Base-by-base conservation (phyloP, 1,140 invertebrate species). In the Adelges cooleyi region DNA sequence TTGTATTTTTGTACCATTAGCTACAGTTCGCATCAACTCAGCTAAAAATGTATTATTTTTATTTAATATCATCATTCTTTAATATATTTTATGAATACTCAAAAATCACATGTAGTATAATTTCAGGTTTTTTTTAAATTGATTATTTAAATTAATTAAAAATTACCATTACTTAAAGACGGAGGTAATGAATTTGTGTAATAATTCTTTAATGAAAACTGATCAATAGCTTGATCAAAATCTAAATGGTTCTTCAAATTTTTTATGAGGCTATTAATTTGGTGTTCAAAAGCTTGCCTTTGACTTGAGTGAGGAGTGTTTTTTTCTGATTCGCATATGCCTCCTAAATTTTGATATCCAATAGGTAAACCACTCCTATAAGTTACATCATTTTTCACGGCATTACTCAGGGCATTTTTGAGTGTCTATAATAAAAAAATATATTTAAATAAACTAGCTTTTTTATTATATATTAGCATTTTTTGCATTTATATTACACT, bases 111-210 rank as follows among this genome's bases (percentile, higher is more conserved):
- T n/a, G n/a, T 33, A 33, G 29, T 33, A 33, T 33, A 33, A 33
- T 33, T 33, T n/a, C n/a, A 27, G 22, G 29, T 51, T 27, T 33
- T 15, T 11, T 51, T 22, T 36, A 13, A 18, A 38, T 18, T 38
- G 15, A 38, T 13, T 38, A 36, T 38, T 4, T 36, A 53, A 8
- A 1, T 15, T 13, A 9, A 23, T 27, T 51, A 33, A 65, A 52
- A 54, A 27, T 46, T 72, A 81, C 80, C 73, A 68, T 81, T 73
- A 42, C 76, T 79, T 0, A 95, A 72, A 38, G 84, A 77, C 0
- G 93, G 93, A 2, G 94, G 94, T 50, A 97, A 73, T n/a, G 86
- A 86, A 75, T 91, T 87, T 70, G 90, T 86, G 68, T 95, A 85
- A 68, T 86, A 90, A 70, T 86, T 90, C 2, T 84, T 86, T 77